These are phyloP conservation scores for Carduelis carduelis DNA, from an alignment of 2,797 vertebrate species.

Conservation along the genomic window DNA sequence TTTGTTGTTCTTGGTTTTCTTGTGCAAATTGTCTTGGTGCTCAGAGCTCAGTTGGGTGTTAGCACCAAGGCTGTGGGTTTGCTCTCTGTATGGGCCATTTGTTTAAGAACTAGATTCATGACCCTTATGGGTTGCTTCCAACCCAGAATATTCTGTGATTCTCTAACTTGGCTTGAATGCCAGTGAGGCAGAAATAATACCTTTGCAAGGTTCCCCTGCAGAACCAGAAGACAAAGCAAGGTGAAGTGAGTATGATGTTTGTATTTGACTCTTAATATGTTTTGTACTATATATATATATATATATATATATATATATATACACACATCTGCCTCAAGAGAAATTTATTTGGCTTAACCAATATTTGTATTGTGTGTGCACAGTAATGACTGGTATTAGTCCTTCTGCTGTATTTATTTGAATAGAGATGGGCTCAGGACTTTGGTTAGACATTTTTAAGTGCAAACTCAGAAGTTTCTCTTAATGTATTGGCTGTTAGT, in stretches of 20 bases:
- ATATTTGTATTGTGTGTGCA: background rate
- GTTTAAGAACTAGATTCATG: background rate
- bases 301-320: background rate
- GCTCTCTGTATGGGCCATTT: background rate
- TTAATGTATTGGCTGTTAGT: background rate
- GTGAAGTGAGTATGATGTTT: background rate
- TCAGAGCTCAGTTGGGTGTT: background rate
- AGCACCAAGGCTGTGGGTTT: background rate
- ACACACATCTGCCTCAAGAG: slow-evolving; percentile 33
- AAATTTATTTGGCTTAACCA: background rate
- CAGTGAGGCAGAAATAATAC: background rate
- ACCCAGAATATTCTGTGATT: background rate
- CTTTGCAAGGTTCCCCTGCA: background rate
- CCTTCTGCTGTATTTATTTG: background rate
- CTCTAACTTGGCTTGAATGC: background rate
- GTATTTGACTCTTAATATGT: background rate
- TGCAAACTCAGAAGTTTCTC: background rate
- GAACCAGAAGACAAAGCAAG: background rate
- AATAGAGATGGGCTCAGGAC: background rate
- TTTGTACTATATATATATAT: background rate
- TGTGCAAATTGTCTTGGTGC: background rate
- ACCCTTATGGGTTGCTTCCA: background rate
- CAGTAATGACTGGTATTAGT: background rate
- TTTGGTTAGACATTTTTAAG: background rate
- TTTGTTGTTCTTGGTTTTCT: background rate